Evolutionary conservation across 1,140 invertebrate species (phyloP), one percentile per base, ranked within the genome.

Genomic region (Akabosia matsudoensis): DNA sequence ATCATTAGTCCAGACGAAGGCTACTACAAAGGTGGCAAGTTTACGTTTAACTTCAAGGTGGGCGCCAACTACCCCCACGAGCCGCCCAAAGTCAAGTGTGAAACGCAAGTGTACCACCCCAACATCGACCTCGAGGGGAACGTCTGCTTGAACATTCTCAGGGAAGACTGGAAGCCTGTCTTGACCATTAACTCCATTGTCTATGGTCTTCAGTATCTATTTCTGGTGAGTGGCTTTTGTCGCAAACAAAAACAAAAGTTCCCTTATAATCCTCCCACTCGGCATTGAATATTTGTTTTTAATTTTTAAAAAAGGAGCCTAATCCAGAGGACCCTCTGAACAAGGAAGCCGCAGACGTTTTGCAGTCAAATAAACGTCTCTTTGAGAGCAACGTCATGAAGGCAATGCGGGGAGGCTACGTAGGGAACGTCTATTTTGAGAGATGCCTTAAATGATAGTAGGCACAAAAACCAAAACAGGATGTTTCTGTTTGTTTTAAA

Each of bases 91-190:
- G 95, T 97, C 3, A 97, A 97, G 85, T 97, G 94, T 86, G 93
- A 95, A 86, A 96, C 94, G 33, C 91, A 92, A 82, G 94, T 97
- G 18, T 97, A 97, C 86, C 95, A 97, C 87, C 95, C 95, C 31
- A 97, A 97, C 84, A 97, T 97, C 85, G 95, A 97, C 87, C 86
- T 96, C 76, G 94, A 97, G 84, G 95, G 95, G 70, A 97, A 97
- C 87, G 94, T 97, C 4, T 97, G 95, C 83, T 87, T 97, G 71
- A 97, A 97, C 86, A 97, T 97, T 83, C 86, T 97, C 76, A 89
- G 97, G 83, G 97, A 98, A 90, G 97, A 99, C 87, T 99, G 97
- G 97, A 99, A 99, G 86, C 97, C 97, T 78, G 97, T 98, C 76
- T 88, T 99, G 74, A 98, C 96, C 56, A 96, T 99, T 80, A 98